Evolutionary conservation across 2,113 vertebrate genomes (phyloP).

Genomic region (Channa argus): DNA sequence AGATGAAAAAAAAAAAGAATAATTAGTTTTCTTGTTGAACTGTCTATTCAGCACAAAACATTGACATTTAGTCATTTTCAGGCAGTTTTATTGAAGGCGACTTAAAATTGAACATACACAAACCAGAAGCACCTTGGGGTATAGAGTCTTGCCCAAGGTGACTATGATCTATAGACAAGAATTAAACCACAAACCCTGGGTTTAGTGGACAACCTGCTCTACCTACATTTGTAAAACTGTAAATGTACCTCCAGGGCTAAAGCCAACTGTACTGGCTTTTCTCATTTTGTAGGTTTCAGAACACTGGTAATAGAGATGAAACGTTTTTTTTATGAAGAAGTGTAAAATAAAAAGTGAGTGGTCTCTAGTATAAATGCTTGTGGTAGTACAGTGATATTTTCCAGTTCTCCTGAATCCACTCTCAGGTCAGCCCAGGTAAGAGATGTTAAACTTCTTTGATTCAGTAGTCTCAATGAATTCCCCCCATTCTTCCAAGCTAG

Average conservation of each 20-base stretch:
- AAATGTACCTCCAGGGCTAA: too few relatives aligned
- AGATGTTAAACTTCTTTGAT: not conserved
- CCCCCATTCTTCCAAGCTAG: slow-evolving; percentile 4
- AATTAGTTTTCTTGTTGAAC: not conserved
- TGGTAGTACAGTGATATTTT: too few relatives aligned
- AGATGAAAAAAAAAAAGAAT: not conserved
- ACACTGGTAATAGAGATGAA: not conserved
- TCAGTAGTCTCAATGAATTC: not conserved
- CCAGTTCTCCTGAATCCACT: not conserved
- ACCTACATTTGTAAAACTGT: too few relatives aligned
- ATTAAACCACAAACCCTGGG: too few relatives aligned
- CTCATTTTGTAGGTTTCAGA: not conserved
- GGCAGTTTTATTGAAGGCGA: too few relatives aligned
- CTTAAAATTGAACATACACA: too few relatives aligned
- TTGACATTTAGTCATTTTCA: too few relatives aligned
- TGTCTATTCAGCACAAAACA: not conserved
- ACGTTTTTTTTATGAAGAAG: not conserved
- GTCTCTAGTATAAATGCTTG: not conserved
- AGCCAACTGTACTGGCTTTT: not conserved
- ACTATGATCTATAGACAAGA: too few relatives aligned
- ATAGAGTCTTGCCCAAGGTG: too few relatives aligned
- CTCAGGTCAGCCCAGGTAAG: slow-evolving; percentile 1
- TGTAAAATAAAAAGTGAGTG: slow-evolving; percentile 2
- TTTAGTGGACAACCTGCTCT: too few relatives aligned
- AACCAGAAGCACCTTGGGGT: too few relatives aligned